Base-by-base conservation (phyloP, 2,888 invertebrate genomes). In the Argyra leucocephala region DNA sequence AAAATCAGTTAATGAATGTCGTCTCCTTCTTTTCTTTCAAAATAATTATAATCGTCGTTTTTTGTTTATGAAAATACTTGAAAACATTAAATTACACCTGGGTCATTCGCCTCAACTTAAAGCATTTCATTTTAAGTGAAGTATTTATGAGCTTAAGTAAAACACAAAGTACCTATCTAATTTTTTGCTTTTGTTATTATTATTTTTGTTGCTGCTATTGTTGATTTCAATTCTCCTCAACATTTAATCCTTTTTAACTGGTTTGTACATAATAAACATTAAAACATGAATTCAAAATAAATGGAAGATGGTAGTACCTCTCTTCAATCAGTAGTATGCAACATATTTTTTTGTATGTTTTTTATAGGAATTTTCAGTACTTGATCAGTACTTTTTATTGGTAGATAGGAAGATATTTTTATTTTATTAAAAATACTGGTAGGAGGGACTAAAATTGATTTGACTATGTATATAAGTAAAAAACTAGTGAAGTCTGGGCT, bases 1-100 rank as follows among this genome's bases (percentile, higher is more conserved):
- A 31, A 31, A 31, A 31, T 48, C 18, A 48, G 48, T 12, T 48
- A 48, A 48, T 48, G n/a, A 48, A 48, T 48, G 48, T 48, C 18
- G 48, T 48, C 48, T 48, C 48, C 18, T 48, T 18, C 18, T 48
- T 48, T 18, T 48, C 18, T 48, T 48, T 31, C 12, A 1, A 10
- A 6, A 6, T 3, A 48, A 48, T 48, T 18, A 48, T 48, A 48
- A 48, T 48, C 48, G 26, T 26, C n/a, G n/a, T n/a, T n/a, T n/a
- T 22, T 62, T 62, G 62, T 62, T 62, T 62, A 62, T 37, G 62
- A 26, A 62, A 62, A 36, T 36, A n/a, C 36, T 62, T 21, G 22
- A 22, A 22, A 62, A 62, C 36, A 9, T 26, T 6, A 62, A 36
- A 36, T 31, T 36, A 62, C 62, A 62, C 62, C 62, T 62, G 62